phyloP scores from a whole-genome alignment of 1,140 invertebrate genomes.

The Drosophila nikananu region DNA sequence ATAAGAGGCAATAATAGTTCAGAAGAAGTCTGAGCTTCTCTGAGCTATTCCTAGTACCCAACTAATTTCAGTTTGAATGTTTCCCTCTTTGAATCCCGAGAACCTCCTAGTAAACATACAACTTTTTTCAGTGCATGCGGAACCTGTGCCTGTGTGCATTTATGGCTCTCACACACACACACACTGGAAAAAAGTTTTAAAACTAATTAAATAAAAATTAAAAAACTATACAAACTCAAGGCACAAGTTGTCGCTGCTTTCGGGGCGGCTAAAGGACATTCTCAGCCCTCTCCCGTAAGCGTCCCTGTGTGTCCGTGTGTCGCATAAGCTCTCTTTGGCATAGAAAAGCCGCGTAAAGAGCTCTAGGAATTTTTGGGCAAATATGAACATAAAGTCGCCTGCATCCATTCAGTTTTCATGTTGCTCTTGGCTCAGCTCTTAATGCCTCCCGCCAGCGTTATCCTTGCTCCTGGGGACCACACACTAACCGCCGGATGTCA shows the following conservation, averaged over 20 bases:
- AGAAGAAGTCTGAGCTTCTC: background rate
- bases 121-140: background rate
- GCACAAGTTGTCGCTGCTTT: conserved; percentile 57
- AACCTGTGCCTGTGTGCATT: conserved; percentile 48
- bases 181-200: conserved; percentile 76
- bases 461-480: conserved; percentile 16
- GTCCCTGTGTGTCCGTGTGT: conserved; percentile 24
- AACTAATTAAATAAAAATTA: conserved; percentile 85
- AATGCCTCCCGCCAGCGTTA: conserved; percentile 22
- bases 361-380: conserved; percentile 70
- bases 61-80: background rate
- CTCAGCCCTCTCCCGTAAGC: conserved; percentile 25
- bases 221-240: conserved; percentile 80
- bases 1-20: background rate
- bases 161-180: conserved; percentile 42
- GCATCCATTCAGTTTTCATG: conserved; percentile 62
- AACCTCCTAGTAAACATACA: too few relatives aligned
- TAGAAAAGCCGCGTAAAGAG: conserved; percentile 63
- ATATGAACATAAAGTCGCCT: conserved; percentile 72
- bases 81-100: background rate
- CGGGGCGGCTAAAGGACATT: conserved; percentile 63
- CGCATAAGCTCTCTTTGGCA: conserved; percentile 55
- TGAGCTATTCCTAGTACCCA: background rate
- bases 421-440: conserved; percentile 56
- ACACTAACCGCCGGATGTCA: conserved; percentile 56